Base-by-base conservation (phyloP, 2,113 vertebrate genomes). In the Odocoileus virginianus region DNA sequence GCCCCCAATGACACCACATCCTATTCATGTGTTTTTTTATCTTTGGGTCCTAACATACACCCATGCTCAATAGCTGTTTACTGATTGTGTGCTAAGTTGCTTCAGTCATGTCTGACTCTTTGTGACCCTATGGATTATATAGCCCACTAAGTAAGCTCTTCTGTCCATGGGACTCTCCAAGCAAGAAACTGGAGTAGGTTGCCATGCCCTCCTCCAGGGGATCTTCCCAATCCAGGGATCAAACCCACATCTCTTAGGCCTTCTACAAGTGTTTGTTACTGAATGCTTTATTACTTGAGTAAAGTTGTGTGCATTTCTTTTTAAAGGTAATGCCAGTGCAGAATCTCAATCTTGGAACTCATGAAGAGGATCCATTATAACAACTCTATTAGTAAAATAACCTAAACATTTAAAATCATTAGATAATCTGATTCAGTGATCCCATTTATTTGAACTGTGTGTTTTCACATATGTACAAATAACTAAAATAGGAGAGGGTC, bases 1-100 rank as follows among this genome's bases (percentile, higher is more conserved):
- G 6, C 84, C 6, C 16, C 9, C 33, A n/a, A n/a, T 0, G 21
- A 11, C 1, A 43, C 27, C 21, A 52, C 2, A 3, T 40, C 43
- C 23, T 5, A 2, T 11, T 16, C 14, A 7, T 81, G 21, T 13
- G 1, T 4, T 15, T 71, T 82, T 67, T 54, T 45, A 8, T 81
- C 13, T 82, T 52, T 8, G 27, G 17, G 2, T 55, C 10, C 12
- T 27, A 36, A 58, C 12, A 52, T 28, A 43, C 2, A 23, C 3
- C 17, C 45, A 45, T 4, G 45, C 19, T 82, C 43, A 54, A 10
- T n/a, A 30, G 52, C 30, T 36, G 0, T 50, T 54, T n/a, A 10
- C 43, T 47, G 71, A 10, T 9, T 79, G 43, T 43, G 23, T 43
- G 12, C 21, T 43, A 43, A 43, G 21, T 27, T 76, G 71, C 23